A percentile compares a stretch with the other conserved stretches of the same genome.
These are phyloP conservation scores for Eupithecia subumbrata DNA, from an alignment of 2,888 invertebrate genomes.

Conservation along the genomic window DNA sequence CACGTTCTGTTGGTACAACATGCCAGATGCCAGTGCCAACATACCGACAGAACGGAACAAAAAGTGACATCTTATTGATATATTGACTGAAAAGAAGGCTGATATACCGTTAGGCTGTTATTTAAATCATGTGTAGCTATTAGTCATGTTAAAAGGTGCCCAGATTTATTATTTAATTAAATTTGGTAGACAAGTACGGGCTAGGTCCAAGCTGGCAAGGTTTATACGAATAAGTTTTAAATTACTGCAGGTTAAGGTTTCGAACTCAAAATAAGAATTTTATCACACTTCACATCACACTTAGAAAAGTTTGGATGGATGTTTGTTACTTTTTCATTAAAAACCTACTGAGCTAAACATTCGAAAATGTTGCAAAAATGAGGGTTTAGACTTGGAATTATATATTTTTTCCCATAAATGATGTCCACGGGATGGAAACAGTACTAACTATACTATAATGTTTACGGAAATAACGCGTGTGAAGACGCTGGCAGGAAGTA, in stretches of 20 bases:
- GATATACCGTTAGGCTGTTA: conserved; percentile 73
- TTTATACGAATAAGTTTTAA: neutral
- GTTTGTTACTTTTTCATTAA: too few relatives aligned
- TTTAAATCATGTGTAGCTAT: conserved; percentile 70
- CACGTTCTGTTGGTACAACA: conserved; percentile 58
- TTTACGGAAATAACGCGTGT: too few relatives aligned
- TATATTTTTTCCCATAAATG: too few relatives aligned
- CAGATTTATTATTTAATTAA: neutral
- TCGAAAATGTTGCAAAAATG: too few relatives aligned
- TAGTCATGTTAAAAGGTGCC: conserved; percentile 59
- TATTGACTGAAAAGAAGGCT: conserved; percentile 67
- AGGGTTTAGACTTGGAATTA: too few relatives aligned
- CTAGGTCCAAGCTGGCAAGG: neutral
- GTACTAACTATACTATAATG: too few relatives aligned
- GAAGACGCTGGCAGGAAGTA: too few relatives aligned
- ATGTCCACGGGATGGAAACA: too few relatives aligned
- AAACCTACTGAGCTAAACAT: too few relatives aligned
- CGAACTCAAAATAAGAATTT: neutral
- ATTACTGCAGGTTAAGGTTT: neutral
- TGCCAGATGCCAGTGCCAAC: conserved; percentile 60
- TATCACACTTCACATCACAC: neutral
- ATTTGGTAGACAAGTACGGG: neutral
- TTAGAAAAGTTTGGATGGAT: too few relatives aligned
- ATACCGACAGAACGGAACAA: conserved; percentile 52
- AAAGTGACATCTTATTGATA: conserved; percentile 78